phyloP scores from a whole-genome alignment of 2,888 invertebrate species.

The Acanthacorydalis orientalis region DNA sequence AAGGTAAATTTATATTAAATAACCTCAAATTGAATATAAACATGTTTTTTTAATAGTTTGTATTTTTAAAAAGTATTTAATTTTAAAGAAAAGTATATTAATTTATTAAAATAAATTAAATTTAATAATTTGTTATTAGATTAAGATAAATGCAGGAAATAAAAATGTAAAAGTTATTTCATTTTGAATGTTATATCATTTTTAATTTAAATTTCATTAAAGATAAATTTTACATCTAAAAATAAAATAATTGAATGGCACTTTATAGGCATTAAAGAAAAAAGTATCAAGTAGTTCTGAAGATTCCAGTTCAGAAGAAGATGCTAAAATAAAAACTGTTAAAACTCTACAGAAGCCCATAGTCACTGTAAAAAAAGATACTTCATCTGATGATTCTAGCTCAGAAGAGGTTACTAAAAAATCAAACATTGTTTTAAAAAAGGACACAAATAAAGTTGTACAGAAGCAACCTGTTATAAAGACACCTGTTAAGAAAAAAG shows the following conservation, averaged over 20 bases:
- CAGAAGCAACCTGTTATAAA: slow-evolving; percentile 8
- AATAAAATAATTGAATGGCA: background rate
- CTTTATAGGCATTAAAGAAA: slow-evolving; percentile 1
- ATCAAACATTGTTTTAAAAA: slow-evolving; percentile 1
- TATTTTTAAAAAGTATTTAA: no score
- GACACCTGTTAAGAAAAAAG: slow-evolving; percentile 6
- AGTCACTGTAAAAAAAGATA: slow-evolving; percentile 9
- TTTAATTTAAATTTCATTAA: no score
- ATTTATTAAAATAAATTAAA: no score
- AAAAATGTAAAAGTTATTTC: no score
- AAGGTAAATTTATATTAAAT: background rate
- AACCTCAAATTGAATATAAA: no score
- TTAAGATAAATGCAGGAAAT: no score
- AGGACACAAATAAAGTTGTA: background rate
- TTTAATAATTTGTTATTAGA: no score
- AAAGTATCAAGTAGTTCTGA: slow-evolving; percentile 3
- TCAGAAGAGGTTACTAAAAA: slow-evolving; percentile 6
- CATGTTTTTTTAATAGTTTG: no score
- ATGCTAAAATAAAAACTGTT: slow-evolving; percentile 1
- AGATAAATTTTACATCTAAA: no score
- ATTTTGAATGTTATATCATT: no score
- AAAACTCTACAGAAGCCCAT: slow-evolving; percentile 6
- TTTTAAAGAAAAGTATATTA: no score
- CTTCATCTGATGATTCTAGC: slow-evolving; percentile 15
- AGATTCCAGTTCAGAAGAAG: slow-evolving; percentile 5